Conservation (phyloP, 1,140 invertebrate genomes). For the Sinella curviseta region DNA sequence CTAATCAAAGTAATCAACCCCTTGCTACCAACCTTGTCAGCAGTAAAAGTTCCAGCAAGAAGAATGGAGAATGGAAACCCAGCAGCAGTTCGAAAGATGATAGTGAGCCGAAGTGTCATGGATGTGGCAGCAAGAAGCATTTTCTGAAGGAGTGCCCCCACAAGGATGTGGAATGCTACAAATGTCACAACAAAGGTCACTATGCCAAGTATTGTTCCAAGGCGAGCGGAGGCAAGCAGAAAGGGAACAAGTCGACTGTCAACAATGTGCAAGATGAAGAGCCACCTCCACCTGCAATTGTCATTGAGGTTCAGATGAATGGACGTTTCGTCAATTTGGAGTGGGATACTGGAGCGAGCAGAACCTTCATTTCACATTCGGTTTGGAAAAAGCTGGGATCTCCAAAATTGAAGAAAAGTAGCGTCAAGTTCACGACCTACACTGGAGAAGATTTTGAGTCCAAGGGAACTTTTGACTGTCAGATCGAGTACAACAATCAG, state of each 20-base stretch:
- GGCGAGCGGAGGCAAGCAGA: constrained; percentile 19
- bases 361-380: not conserved
- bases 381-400: not conserved
- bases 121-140: not conserved
- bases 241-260: constrained; percentile 44
- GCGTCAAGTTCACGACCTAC: not conserved
- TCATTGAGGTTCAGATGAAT: not conserved
- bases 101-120: not conserved
- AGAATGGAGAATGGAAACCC: not conserved
- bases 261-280: not conserved
- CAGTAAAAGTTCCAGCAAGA: not conserved
- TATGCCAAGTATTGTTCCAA: not conserved
- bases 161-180: constrained; percentile 4
- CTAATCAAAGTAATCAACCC: no score
- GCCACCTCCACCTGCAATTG: not conserved
- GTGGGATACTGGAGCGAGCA: not conserved
- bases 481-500: not conserved
- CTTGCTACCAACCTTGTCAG: not conserved
- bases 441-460: not conserved
- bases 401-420: not conserved
- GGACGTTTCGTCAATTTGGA: not conserved
- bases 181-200: not conserved
- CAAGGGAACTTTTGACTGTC: not conserved
- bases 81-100: not conserved
- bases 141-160: not conserved